A percentile compares a stretch with the other conserved stretches of the same genome.
Evolutionary conservation across 1,140 invertebrate genomes (phyloP).

Genomic region (Lucilia cuprina): DNA sequence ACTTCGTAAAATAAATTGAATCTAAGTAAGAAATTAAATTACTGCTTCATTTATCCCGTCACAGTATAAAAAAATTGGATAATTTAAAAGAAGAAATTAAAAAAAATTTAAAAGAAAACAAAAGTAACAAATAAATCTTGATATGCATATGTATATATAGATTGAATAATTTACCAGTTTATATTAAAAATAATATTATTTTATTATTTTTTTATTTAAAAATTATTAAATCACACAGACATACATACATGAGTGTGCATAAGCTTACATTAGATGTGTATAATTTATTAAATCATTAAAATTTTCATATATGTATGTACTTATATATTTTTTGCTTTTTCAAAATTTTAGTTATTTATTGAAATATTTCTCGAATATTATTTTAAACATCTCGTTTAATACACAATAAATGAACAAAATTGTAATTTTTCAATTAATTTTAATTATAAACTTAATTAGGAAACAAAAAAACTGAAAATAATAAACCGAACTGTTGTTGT

Average conservation of each 20-base stretch:
- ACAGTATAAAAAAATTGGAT: background rate
- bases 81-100: background rate
- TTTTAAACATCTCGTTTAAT: background rate
- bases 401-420: background rate
- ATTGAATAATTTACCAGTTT: slow-evolving; percentile 7
- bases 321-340: background rate
- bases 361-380: background rate
- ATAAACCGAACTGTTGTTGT: background rate
- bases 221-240: background rate
- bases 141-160: background rate
- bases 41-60: background rate
- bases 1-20: too few relatives aligned
- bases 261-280: background rate
- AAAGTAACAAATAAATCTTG: background rate
- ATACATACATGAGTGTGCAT: background rate
- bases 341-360: background rate
- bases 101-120: background rate
- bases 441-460: slow-evolving; percentile 64
- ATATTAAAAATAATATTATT: background rate
- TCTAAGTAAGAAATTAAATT: too few relatives aligned
- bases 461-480: slow-evolving; percentile 49
- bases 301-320: too few relatives aligned
- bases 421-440: slow-evolving; percentile 64
- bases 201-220: background rate
- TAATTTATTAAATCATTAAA: background rate